Base-by-base conservation (phyloP, 2,797 vertebrate species). In the Rhabdophis nuchalis region DNA sequence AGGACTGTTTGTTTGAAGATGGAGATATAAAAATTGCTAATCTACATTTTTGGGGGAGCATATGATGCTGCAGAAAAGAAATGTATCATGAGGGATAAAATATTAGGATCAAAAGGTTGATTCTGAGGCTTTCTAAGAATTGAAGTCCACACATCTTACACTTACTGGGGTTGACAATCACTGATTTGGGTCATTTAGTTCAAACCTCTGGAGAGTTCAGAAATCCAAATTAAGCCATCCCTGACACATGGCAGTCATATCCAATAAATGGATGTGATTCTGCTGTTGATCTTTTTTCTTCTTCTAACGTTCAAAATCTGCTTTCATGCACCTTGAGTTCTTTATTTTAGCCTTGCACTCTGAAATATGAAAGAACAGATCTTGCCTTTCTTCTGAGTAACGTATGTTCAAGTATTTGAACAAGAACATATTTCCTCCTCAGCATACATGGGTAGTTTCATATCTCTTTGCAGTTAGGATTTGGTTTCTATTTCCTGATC, bases 81-180 rank as follows among this genome's bases (percentile, higher is more conserved):
- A 92, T 90, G 86, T 52, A 50, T 16, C 91, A 93, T 86, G 87
- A 57, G 57, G 85, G 72, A 94, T 61, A 27, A 96, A 93, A 87
- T 93, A 90, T 82, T 82, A 25, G 72, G 46, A 46, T 41, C 36
- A 46, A 82, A 82, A 82, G 25, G 36, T 82, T 82, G 72, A 9
- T 56, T 56, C 36, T 82, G 72, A 82, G 72, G 72, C 46, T 46
- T 46, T 46, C 36, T 82, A 20, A 46, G 9, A 46, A 82, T 46
- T 82, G 72, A 82, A 82, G 36, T 46, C 36, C 41, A 82, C 41
- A 82, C 36, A 82, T 46, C 20, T 25, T 82, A 82, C 10, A 46
- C 20, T 25, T 46, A 41, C 20, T 82, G 32, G 36, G 36, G 18
- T 77, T 46, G 77, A 82, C 36, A 82, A 82, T 46, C 0, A 11